phyloP scores from a whole-genome alignment of 2,797 vertebrate species.

The Bradypodion ventrale region DNA sequence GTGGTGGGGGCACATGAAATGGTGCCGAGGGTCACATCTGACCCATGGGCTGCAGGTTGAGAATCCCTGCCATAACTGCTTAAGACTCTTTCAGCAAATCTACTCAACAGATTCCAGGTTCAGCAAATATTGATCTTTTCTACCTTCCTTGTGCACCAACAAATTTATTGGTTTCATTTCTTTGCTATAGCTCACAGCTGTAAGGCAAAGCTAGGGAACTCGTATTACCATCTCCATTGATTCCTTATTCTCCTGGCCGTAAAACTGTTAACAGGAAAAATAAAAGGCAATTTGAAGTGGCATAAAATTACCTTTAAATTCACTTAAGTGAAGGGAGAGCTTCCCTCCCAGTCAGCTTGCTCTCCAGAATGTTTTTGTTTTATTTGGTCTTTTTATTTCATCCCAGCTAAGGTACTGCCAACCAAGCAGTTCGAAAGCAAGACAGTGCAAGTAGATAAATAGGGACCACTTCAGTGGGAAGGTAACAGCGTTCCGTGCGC shows the following conservation, averaged over 20 bases:
- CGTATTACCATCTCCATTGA: not conserved
- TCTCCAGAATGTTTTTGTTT: not conserved
- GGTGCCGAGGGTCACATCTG: too few relatives aligned
- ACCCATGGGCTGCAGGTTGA: too few relatives aligned
- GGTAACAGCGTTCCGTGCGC: too few relatives aligned
- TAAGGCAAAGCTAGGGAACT: not conserved
- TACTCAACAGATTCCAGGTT: not conserved
- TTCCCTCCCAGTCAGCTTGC: not conserved
- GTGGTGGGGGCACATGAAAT: too few relatives aligned
- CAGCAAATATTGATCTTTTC: constrained; percentile 3
- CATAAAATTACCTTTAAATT: constrained; percentile 12
- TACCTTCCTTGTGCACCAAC: not conserved
- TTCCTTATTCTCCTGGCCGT: not conserved
- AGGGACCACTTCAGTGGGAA: too few relatives aligned
- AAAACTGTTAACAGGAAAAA: not conserved
- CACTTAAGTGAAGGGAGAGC: not conserved
- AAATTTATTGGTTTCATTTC: constrained; percentile 32
- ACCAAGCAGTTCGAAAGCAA: too few relatives aligned
- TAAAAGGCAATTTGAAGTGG: not conserved
- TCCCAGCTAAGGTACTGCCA: too few relatives aligned
- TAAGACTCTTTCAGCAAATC: not conserved
- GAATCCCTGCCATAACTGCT: too few relatives aligned
- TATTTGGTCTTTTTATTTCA: not conserved
- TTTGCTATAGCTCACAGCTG: not conserved
- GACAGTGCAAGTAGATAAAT: too few relatives aligned